Base-by-base conservation (phyloP, 2,888 invertebrate species). In the Andrena dorsata region DNA sequence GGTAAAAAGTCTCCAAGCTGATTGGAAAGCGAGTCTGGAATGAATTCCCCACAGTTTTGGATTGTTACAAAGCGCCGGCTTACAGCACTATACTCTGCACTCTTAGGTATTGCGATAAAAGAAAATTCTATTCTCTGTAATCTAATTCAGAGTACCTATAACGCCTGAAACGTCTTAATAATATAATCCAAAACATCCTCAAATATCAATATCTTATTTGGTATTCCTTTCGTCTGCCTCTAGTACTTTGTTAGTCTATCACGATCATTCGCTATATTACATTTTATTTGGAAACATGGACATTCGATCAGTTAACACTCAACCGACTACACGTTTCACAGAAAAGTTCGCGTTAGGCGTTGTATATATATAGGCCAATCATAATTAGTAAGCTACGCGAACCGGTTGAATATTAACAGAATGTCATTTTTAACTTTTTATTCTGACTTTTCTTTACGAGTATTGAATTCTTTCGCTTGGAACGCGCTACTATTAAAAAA, bases 71-170 rank as follows among this genome's bases (percentile, higher is more conserved):
- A 41, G 49, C 35, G 28, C 66, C 65, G 47, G 56, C 35, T 32
- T 63, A 32, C 82, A 83, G 82, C 83, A 82, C 78, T 64, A 32
- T 60, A 74, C 71, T 60, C 82, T 82, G 82, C 73, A 83, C 83
- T 83, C 87, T 89, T 90, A 90, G 90, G 90, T 86, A 89, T 88
- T 63, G 73, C 63, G 60, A 73, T 58, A 63, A 84, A 49, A 70
- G 47, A 74, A 49, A 72, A 30, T 51, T 65, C 71, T 32, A 23
- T 30, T 20, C 41, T 16, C 51, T 32, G 13, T 23, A 61, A 13
- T 16, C n/a, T 51, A 71, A 71, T 66, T 60, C 8, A 66, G 20
- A 71, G 69, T 79, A 41, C 41, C 41, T 41, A 41, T 23, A 30
- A 81, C 79, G 64, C 63, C 30, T 28, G 51, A 10, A 41, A 35